Base-by-base conservation (phyloP, 2,113 vertebrate genomes). In the Phasianus colchicus region DNA sequence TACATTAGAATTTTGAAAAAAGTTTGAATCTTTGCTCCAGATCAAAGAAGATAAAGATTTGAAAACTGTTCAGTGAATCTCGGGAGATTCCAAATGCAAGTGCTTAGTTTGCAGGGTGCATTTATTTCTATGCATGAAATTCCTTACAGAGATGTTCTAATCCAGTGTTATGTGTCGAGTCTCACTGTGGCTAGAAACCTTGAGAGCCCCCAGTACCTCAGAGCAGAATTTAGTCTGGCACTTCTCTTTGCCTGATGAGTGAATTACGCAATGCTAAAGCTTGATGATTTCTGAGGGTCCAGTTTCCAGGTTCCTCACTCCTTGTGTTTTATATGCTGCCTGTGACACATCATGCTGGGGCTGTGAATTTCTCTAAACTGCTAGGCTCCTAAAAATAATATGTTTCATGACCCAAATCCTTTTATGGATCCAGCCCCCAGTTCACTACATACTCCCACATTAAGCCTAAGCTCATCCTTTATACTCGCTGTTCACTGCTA, bases 401-500 rank as follows among this genome's bases (percentile, higher is more conserved):
- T 40, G 24, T 72, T 75, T 42, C 6, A 25, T 78, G 86, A 81
- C 76, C 86, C n/a, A 52, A 11, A 47, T 50, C 34, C 61, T 94
- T 93, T 52, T 48, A 84, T 19, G 34, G 65, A 80, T 90, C 73
- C 70, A 67, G 17, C 6, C 40, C 10, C 38, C 47, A 71, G 55
- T 47, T 95, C 78, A 60, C 54, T 79, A 30, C 54, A 73, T 69
- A 93, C 78, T 85, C 77, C 77, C 58, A 11, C 66, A 60, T 50
- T 86, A 77, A 91, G 58, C 60, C 60, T 77, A 67, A 92, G 67
- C 69, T 95, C 85, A 91, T 92, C 64, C 34, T 92, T 79, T 0
- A 1, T 89, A 86, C 45, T 57, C 4, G 30, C 79, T 91, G 76
- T 50, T 95, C 71, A 58, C 60, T 89, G 87, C 91, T 95, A 96